A percentile compares a stretch with the other conserved stretches of the same genome.
These are phyloP conservation scores for Eudemis profundana DNA, from an alignment of 2,888 invertebrate genomes.

Conservation along the genomic window DNA sequence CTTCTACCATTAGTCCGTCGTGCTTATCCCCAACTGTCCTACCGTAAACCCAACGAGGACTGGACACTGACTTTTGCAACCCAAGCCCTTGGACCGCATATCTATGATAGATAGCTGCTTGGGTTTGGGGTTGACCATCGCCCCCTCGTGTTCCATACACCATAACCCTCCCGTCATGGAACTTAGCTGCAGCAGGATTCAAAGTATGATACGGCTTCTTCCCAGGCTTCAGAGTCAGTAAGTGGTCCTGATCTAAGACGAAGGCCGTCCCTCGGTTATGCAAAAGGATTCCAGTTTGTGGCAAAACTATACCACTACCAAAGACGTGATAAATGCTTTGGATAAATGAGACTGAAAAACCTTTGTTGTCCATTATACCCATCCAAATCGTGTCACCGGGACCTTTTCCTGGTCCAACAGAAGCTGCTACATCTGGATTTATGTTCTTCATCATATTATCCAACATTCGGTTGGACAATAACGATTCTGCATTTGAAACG, in stretches of 20 bases:
- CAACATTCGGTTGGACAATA: conserved; percentile 60
- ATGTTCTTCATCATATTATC: conserved; percentile 65
- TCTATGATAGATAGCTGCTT: conserved; percentile 77
- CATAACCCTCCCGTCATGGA: conserved; percentile 74
- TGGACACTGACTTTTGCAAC: conserved; percentile 65
- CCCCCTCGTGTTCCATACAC: conserved; percentile 77
- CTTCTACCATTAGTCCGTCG: conserved; percentile 63
- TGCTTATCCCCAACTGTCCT: conserved; percentile 53
- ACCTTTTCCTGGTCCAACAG: conserved; percentile 59
- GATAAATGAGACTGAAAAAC: conserved; percentile 78
- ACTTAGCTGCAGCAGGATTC: conserved; percentile 71
- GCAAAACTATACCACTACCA: conserved; percentile 73
- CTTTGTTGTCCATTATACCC: conserved; percentile 76
- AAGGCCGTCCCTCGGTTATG: conserved; percentile 73
- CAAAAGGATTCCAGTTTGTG: conserved; percentile 75
- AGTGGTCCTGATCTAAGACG: conserved; percentile 60
- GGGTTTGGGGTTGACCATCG: conserved; percentile 77
- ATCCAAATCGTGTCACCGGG: conserved; percentile 78
- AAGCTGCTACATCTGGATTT: conserved; percentile 57
- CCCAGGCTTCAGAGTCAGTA: conserved; percentile 67
- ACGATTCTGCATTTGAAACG: conserved; percentile 58
- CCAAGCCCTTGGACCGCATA: conserved; percentile 69
- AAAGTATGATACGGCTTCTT: conserved; percentile 77
- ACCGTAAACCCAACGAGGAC: conserved; percentile 75
- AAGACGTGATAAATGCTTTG: conserved; percentile 72